These are phyloP conservation scores for Cinara cedri DNA, from an alignment of 2,888 invertebrate species.

Conservation along the genomic window DNA sequence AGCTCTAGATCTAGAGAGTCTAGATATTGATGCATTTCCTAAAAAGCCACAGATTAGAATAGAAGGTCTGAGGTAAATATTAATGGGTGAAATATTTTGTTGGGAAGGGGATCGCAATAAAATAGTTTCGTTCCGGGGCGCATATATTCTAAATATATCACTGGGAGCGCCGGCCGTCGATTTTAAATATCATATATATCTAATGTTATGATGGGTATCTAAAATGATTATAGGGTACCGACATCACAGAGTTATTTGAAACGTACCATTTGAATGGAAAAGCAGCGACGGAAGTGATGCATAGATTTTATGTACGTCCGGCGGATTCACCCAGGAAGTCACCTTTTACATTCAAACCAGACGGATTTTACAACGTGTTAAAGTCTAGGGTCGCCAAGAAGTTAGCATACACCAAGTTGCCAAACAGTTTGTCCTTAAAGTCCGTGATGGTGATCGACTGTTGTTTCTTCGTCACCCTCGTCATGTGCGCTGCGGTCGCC, in stretches of 20 bases:
- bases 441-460: constrained; percentile 62
- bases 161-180: too few relatives aligned
- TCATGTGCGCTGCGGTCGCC: constrained; percentile 61
- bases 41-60: too few relatives aligned
- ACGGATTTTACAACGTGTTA: constrained; percentile 77
- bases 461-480: constrained; percentile 63
- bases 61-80: too few relatives aligned
- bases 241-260: constrained; percentile 82
- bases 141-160: too few relatives aligned
- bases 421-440: neutral
- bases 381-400: constrained; percentile 63
- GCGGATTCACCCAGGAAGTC: constrained; percentile 72
- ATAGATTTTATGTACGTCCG: constrained; percentile 72
- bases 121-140: too few relatives aligned
- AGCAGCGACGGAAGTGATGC: constrained; percentile 69
- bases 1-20: too few relatives aligned
- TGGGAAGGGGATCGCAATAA: too few relatives aligned
- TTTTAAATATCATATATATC: too few relatives aligned
- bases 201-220: too few relatives aligned
- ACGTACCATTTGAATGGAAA: constrained; percentile 71
- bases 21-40: too few relatives aligned
- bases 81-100: too few relatives aligned
- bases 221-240: constrained; percentile 70
- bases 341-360: constrained; percentile 74
- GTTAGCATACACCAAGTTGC: neutral